Evolutionary conservation across 2,113 vertebrate genomes (phyloP), one percentile per base, ranked within the genome.

Genomic region (Beaufortia kweichowensis): DNA sequence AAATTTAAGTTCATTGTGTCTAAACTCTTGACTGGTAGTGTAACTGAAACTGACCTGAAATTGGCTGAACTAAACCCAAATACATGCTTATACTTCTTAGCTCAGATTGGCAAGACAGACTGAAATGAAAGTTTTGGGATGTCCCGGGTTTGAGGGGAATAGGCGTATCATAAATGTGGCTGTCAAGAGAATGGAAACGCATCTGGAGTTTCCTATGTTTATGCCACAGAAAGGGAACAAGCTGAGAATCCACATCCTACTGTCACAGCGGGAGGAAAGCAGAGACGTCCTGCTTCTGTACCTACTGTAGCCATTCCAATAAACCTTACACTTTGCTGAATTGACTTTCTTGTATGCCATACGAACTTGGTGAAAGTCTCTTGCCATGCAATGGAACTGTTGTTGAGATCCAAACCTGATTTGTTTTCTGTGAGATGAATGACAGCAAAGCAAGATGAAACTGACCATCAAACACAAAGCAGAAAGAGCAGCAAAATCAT

Each of bases 401-500:
- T n/a, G n/a, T n/a, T n/a, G n/a, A 39, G 35, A 39, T 39, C 35
- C 35, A 39, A 39, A 39, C 35, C 35, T 39, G 8, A 39, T 7
- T 39, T 39, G 29, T 59, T 33, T 59, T 50, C 56, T 23, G 43
- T 39, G 48, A 65, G 1, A 63, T 39, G 19, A 85, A 82, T 76
- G 78, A 85, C 86, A 92, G 87, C 91, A 85, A 92, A 89, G 89
- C 61, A 61, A 88, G 90, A 92, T 91, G 88, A 86, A 91, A 94
- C 91, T 93, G 90, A 93, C 91, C 92, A 92, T 92, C 88, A 90
- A 91, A 90, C 93, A 89, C 91, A 94, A 87, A 93, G 91, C 89
- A 95, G 91, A 93, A 95, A 91, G 90, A 93, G 91, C 90, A 96
- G 95, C 89, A 92, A 93, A 92, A 93, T 92, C 89, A 93, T 87